phyloP scores from a whole-genome alignment of 2,888 invertebrate genomes.

The Clivina fossor region DNA sequence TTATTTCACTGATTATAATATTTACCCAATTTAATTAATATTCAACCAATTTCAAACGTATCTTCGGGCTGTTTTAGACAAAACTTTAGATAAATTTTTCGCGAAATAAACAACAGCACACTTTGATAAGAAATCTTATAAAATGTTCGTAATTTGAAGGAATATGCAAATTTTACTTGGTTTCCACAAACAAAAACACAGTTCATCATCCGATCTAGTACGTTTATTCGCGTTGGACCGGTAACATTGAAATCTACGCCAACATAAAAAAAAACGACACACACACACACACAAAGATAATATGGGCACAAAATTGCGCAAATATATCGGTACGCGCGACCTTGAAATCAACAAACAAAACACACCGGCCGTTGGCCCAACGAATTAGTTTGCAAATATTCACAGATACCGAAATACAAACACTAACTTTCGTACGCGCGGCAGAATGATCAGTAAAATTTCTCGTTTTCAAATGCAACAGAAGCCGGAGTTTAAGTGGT shows the following conservation, averaged over 20 bases:
- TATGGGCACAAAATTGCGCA: too few species aligned
- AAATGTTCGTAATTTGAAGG: too few species aligned
- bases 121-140: too few species aligned
- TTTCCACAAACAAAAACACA: constrained; percentile 17
- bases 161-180: too few species aligned
- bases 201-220: constrained; percentile 23
- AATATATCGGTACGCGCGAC: constrained; percentile 13
- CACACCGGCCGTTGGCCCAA: constrained; percentile 15
- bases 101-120: background rate
- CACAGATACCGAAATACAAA: constrained; percentile 21
- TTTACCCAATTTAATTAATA: too few species aligned
- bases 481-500: constrained; percentile 7
- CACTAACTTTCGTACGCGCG: constrained; percentile 16
- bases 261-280: constrained; percentile 1
- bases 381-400: background rate
- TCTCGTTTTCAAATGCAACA: background rate
- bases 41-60: constrained; percentile 1
- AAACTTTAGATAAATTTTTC: background rate
- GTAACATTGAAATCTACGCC: background rate
- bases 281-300: constrained; percentile 14
- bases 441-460: too few species aligned
- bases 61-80: background rate
- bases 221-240: background rate
- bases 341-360: constrained; percentile 2
- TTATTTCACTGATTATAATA: too few species aligned